Base-by-base conservation (phyloP, 2,797 vertebrate genomes). In the Leuciscus waleckii region DNA sequence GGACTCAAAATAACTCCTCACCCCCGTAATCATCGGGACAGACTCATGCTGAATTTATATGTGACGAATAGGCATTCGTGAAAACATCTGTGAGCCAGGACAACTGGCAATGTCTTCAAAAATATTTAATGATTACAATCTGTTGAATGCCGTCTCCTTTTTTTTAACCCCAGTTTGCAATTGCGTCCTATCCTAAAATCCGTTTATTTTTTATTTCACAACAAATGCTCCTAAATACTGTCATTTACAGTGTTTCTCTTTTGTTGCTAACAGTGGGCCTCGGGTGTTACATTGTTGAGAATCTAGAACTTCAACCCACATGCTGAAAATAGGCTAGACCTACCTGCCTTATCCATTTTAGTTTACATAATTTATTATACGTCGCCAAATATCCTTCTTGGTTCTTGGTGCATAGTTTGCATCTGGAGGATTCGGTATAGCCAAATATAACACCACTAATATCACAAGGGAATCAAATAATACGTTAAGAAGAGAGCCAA, bases 41-140 rank as follows among this genome's bases (percentile, higher is more conserved):
- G 51, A 9, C 68, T 16, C 39, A 58, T 16, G 37, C 35, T 43
- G 49, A 61, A 51, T 65, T 37, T 81, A 49, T 29, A 56, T 26
- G 46, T 70, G 56, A 63, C 35, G 56, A 82, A 78, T 39, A 46
- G 23, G 74, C 41, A 35, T 58, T 54, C 41, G 73, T 35, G 71
- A 70, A 81, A 23, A 78, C 87, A 83, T 85, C 76, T 88, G 83
- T 63, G 79, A 79, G 41, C 80, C 83, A 88, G 81, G 37, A 63
- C 67, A 54, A 65, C 74, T 90, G 83, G 80, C 89, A 69, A 63
- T 65, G 76, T 65, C 81, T 86, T 87, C 80, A 82, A 82, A 88
- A 61, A 85, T 49, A 51, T 81, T 87, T 90, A 85, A 86, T 89
- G 81, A 35, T 63, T 76, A 82, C 78, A 79, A 56, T 65, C 29